Base-by-base conservation (phyloP, 2,113 vertebrate species). In the Pluvialis apricaria region DNA sequence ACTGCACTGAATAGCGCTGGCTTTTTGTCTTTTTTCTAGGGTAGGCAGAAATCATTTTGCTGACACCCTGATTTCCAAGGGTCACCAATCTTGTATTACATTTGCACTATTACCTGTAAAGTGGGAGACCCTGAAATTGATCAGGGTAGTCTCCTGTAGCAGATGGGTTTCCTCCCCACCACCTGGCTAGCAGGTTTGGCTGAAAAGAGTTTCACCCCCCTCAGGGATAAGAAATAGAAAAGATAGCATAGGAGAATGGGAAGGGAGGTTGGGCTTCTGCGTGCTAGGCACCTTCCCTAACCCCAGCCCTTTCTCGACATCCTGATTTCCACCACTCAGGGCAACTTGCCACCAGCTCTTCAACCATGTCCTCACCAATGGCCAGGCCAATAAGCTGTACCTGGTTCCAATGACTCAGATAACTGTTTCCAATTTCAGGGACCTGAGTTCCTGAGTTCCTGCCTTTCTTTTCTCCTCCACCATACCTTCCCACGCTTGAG, bases 1-100 rank as follows among this genome's bases (percentile, higher is more conserved):
- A 62, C 5, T 1, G 1, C 25, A 13, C 2, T 26, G 60, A 69
- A 26, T 1, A 86, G 13, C 5, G 5, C 13, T 34, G 13, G 6
- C 1, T 32, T 61, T 51, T 45, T 62, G 40, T 40, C 28, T 36
- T 19, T 13, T n/a, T 17, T 4, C 31, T 16, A 28, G 9, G 4
- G 29, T 19, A 65, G 42, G 25, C 34, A 83, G 32, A 2, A 2
- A 28, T 47, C 38, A 20, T 44, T 60, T 61, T 61, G n/a, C 28
- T 66, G n/a, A 71, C 5, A 15, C 6, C 12, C 11, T 7, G 5
- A 61, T 54, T 38, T 66, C 8, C 29, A 66, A 42, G 38, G 66
- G 31, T 76, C 28, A 61, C 12, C 8, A 3, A 29, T 32, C 31
- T 38, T 29, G 7, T 64, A 40, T 10, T 49, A 22, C 29, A 45